Evolutionary conservation across 2,797 vertebrate species (phyloP).

Genomic region (Oreochromis mossambicus): DNA sequence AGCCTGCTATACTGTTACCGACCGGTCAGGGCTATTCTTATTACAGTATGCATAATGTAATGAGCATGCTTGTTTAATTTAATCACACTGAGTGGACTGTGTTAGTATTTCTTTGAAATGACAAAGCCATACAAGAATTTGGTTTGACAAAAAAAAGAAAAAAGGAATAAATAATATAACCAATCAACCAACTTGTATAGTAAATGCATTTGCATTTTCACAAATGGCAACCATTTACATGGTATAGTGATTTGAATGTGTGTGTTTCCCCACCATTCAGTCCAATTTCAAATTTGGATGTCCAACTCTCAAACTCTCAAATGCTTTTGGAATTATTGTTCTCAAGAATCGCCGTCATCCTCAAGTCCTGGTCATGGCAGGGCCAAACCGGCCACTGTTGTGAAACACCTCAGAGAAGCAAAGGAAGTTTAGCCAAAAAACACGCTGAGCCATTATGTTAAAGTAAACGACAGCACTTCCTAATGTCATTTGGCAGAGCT

Average conservation of each 20-base stretch:
- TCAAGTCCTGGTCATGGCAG: slow-evolving; percentile 65
- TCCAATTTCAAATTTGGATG: slow-evolving; percentile 36
- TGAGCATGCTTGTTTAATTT: slow-evolving; percentile 74
- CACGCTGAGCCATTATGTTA: slow-evolving; percentile 81
- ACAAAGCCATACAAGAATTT: slow-evolving; percentile 55
- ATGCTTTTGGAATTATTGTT: slow-evolving; percentile 56
- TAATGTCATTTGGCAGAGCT: slow-evolving; percentile 80
- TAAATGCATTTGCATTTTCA: slow-evolving; percentile 60
- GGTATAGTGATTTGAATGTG: slow-evolving; percentile 36
- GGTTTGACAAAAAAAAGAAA: slow-evolving; percentile 50
- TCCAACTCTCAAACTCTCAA: slow-evolving; percentile 48
- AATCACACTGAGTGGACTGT: slow-evolving; percentile 75
- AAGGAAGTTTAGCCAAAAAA: slow-evolving; percentile 77
- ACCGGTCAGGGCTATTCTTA: slow-evolving; percentile 78
- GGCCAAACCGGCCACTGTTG: slow-evolving; percentile 65
- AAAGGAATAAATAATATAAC: slow-evolving; percentile 67
- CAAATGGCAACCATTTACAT: slow-evolving; percentile 58
- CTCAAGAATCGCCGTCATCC: slow-evolving; percentile 53
- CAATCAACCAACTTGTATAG: slow-evolving; percentile 40
- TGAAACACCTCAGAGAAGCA: slow-evolving; percentile 71
- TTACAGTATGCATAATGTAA: slow-evolving; percentile 80
- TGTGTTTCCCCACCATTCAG: slow-evolving; percentile 14
- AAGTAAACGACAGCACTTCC: slow-evolving; percentile 81
- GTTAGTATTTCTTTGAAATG: slow-evolving; percentile 70
- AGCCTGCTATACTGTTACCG: slow-evolving; percentile 63